These are phyloP conservation scores for Alloplasta piceator DNA, from an alignment of 2,888 invertebrate genomes.

Conservation along the genomic window DNA sequence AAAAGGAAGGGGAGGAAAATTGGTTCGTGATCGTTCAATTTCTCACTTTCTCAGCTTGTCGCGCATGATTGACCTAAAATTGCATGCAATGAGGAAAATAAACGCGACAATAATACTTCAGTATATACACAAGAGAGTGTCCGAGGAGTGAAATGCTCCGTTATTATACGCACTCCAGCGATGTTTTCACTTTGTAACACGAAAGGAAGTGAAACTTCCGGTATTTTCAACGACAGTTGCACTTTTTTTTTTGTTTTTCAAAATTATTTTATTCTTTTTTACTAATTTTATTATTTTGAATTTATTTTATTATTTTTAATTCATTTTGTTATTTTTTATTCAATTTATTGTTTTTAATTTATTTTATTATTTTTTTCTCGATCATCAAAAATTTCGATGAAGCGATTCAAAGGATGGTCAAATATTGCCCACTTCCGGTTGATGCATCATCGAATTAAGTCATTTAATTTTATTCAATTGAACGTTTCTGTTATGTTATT, in stretches of 20 bases:
- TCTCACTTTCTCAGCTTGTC: slow-evolving; percentile 47
- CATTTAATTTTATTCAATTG: not conserved
- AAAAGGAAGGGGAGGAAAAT: slow-evolving; percentile 9
- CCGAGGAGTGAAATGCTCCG: slow-evolving; percentile 38
- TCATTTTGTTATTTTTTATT: too few relatives aligned
- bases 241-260: slow-evolving; percentile 53
- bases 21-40: not conserved
- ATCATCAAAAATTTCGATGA: too few relatives aligned
- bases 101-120: slow-evolving; percentile 24
- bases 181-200: slow-evolving; percentile 73
- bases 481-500: not conserved
- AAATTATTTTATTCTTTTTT: too few relatives aligned
- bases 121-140: not conserved
- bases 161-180: slow-evolving; percentile 34
- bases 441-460: too few relatives aligned
- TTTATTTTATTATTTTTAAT: too few relatives aligned
- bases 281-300: too few relatives aligned
- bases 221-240: slow-evolving; percentile 54
- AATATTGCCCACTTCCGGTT: too few relatives aligned
- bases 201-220: slow-evolving; percentile 77
- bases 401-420: too few relatives aligned
- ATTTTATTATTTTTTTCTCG: too few relatives aligned
- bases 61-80: slow-evolving; percentile 48
- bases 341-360: too few relatives aligned
- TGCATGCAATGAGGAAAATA: slow-evolving; percentile 33